A percentile compares a stretch with the other conserved stretches of the same genome.
Conservation (phyloP, 2,113 vertebrate genomes). For the Pholis gunnellus region DNA sequence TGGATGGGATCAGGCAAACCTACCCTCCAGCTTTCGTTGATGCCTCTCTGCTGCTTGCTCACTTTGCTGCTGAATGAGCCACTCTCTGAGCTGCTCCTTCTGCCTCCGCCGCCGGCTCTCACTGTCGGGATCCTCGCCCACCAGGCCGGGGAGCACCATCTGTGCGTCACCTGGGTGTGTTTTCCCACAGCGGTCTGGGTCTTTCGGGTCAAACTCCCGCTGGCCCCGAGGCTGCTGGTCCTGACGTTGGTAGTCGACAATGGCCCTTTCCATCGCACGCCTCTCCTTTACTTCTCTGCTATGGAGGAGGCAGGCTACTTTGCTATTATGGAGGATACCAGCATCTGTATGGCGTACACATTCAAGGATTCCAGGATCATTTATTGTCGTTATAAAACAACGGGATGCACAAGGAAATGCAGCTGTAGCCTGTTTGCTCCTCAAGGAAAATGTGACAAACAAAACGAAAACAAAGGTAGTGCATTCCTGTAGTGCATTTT, state of each 20-base stretch:
- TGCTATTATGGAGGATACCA: constrained; percentile 78
- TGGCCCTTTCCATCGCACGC: constrained; percentile 74
- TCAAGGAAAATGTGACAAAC: neutral
- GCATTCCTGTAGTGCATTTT: neutral
- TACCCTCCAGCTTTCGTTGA: constrained; percentile 82
- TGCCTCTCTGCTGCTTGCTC: constrained; percentile 78
- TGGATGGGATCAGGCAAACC: neutral
- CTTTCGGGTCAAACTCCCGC: constrained; percentile 87
- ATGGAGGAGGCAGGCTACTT: constrained; percentile 78
- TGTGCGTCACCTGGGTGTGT: constrained; percentile 65
- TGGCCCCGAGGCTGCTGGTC: constrained; percentile 84
- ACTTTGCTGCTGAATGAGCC: constrained; percentile 88
- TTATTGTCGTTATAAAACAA: neutral
- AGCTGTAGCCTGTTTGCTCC: no score
- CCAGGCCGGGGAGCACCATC: constrained; percentile 85
- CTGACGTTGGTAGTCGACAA: constrained; percentile 77
- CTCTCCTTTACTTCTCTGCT: constrained; percentile 74
- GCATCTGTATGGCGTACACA: constrained; percentile 53
- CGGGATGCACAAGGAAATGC: no score
- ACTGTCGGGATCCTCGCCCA: constrained; percentile 88
- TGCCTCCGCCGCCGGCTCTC: constrained; percentile 83
- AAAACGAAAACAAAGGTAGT: neutral
- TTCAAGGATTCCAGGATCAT: neutral
- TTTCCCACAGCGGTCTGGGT: constrained; percentile 81
- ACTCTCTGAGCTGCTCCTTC: constrained; percentile 88